Base-by-base conservation (phyloP, 2,888 invertebrate genomes). In the Noctua pronuba region DNA sequence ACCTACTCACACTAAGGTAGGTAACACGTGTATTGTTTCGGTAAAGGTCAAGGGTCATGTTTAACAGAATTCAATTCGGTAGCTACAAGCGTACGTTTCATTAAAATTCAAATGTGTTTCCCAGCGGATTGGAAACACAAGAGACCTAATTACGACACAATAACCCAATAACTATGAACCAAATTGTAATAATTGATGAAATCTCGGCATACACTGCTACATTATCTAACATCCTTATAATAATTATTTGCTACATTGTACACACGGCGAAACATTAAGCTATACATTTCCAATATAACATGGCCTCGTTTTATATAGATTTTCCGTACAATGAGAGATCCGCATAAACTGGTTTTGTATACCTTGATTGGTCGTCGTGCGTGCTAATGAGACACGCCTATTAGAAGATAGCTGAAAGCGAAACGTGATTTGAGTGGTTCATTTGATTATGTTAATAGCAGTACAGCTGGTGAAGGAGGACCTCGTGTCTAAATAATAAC, bases 11-110 rank as follows among this genome's bases (percentile, higher is more conserved):
- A 76, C 35, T 44, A 67, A 6, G n/a, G 35, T 71, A 52, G 60
- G 58, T 67, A 38, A 79, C 75, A 62, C 65, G 49, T 74, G 64
- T 74, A 31, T 66, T 70, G 31, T 69, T 70, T 55, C 38, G 31
- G 6, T 55, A 55, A 79, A 74, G 70, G 74, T 79, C 75, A 83
- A 46, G 44, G 62, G 60, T 58, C 35, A 21, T 31, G 62, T 77
- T 16, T 41, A 64, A 77, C 66, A 77, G 55, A 79, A 83, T 79
- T 70, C 70, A 35, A 83, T 83, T 64, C 38, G 1, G 31, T 11
- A 16, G 66, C 67, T 41, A 81, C 52, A 73, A 55, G 28, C 62
- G n/a, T 49, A 46, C 38, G 38, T 73, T 82, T 73, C 31, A 78
- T 78, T 78, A 58, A 77, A 64, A 83, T 70, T 28, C 18, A 55